Evolutionary conservation across 2,888 invertebrate species (phyloP), one percentile per base, ranked within the genome.

Genomic region (Drosophila ezoana): DNA sequence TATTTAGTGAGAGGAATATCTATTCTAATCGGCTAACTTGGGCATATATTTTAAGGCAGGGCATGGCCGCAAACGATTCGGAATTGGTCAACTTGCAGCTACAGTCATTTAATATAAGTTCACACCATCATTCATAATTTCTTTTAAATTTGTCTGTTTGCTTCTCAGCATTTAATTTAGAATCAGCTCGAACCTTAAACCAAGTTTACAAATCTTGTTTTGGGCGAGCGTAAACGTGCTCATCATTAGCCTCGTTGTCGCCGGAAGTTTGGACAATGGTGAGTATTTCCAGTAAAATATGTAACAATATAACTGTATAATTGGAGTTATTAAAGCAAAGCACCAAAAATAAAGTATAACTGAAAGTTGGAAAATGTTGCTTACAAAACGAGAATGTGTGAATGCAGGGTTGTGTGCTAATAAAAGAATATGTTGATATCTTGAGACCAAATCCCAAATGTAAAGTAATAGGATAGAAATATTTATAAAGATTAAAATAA

Each of bases 111-210:
- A 8, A 28, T 28, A 2, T 28, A 28, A 37, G 40, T 72, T 74
- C 79, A 57, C 79, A 74, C 54, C 53, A 74, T 78, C 74, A 78
- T 63, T 53, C 40, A 56, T 78, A 78, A 78, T 78, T 60, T 16
- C 74, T 68, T 78, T 78, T 63, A 58, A 57, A 71, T 71, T 52
- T 64, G 62, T 14, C 33, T 44, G 18, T 18, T 54, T 49, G 44
- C 37, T 32, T 62, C 59, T 37, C 56, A 53, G 66, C 72, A 72
- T 72, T 76, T 75, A 76, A 76, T 76, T 75, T 63, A 60, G 72
- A 63, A 75, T 75, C 75, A 76, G 63, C 40, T 56, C 37, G 4
- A 44, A 62, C 40, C 58, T 43, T 62, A 16, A 8, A 23, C 9
- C 20, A 52, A 16, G 5, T 11, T 52, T 52, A 43, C 44, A 69